Base-by-base conservation (phyloP, 2,113 vertebrate genomes). In the Ivindomyrus marchei region DNA sequence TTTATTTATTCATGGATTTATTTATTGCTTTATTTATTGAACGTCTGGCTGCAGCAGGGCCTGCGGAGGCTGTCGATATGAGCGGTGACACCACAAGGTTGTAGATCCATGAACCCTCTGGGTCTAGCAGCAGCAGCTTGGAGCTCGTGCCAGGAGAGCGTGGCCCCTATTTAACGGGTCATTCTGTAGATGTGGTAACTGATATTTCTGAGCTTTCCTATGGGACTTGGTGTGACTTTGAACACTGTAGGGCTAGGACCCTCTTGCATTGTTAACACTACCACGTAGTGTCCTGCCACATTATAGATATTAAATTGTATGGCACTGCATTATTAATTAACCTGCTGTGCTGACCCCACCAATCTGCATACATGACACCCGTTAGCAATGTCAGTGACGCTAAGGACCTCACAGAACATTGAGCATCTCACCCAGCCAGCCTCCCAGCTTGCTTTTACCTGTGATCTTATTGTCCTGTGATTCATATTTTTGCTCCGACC, bases 1-100 rank as follows among this genome's bases (percentile, higher is more conserved):
- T 94, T 95, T 94, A 94, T 94, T 95, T 95, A 95, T 96, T 96
- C 94, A 94, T 95, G 95, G 91, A 90, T 93, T 93, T 94, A 96
- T 96, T 96, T 95, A 96, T 96, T 96, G 62, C 93, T 93, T 91
- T 92, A 93, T 91, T 91, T 93, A 92, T 89, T 90, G 88, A 94
- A 89, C 77, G 92, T 90, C 66, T 90, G 93, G 92, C 90, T 90
- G 91, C 90, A 88, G 87, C 89, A 86, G 93, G 36, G 36, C 89
- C 91, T 90, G 92, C 86, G 92, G 92, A 93, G 93, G 94, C 93
- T 93, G 91, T 93, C 92, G 2, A 36, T 49, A 74, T 17, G 19
- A n/a, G 21, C 21, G 80, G n/a, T 85, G 52, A 89, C 19, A 24
- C 10, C 52, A 8, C 46, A 27, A 5, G 56, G 62, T 17, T 45